Conservation (phyloP, 1,140 invertebrate species). For the Metaphire vulgaris region DNA sequence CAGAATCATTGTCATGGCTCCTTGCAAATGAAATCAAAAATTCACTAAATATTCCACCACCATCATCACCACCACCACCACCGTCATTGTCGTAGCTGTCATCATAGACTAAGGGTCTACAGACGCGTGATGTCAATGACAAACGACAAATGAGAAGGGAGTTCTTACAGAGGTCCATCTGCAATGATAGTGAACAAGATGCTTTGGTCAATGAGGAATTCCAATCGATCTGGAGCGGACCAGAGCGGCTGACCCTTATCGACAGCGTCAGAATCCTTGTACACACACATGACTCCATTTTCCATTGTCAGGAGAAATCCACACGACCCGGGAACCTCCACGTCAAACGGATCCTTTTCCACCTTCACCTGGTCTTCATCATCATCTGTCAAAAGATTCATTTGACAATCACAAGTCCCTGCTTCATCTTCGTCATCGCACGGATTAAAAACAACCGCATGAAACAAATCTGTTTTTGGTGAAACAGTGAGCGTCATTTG, state of each 20-base stretch:
- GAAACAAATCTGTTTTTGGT: no score
- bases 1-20: no score
- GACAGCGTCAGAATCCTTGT: conserved; percentile 57
- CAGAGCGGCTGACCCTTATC: conserved; percentile 59
- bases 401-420: no score
- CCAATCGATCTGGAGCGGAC: conserved; percentile 60
- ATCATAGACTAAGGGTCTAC: no score
- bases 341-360: conserved; percentile 74
- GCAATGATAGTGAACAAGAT: conserved; percentile 81
- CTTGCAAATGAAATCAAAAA: no score
- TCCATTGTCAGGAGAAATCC: conserved; percentile 67
- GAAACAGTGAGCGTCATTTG: no score
- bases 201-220: conserved; percentile 46
- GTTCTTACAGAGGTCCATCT: conserved; percentile 82
- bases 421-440: no score
- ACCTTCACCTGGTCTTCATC: conserved; percentile 58
- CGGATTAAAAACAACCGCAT: no score
- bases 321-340: conserved; percentile 57
- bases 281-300: conserved; percentile 79
- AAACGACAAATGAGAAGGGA: background rate
- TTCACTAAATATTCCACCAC: no score
- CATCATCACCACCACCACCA: no score
- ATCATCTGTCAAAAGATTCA: background rate
- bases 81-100: no score
- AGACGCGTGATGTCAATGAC: no score